Percentiles rank a stretch among this genome's conserved stretches.
These are phyloP conservation scores for Chaitophorus viminalis DNA, from an alignment of 2,888 invertebrate genomes.

Conservation along the genomic window DNA sequence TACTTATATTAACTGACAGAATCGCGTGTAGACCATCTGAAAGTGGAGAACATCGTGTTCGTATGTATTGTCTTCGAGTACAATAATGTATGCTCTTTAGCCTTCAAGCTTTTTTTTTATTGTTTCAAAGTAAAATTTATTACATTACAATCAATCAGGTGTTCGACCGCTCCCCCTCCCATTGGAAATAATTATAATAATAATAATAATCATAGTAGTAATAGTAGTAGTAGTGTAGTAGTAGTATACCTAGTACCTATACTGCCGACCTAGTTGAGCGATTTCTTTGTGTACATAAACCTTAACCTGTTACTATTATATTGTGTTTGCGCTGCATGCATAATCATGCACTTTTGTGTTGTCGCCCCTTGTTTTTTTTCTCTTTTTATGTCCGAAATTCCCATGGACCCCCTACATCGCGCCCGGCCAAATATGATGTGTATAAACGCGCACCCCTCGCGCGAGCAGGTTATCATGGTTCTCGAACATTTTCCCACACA, in stretches of 20 bases:
- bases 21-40: no score
- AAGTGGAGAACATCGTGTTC: no score
- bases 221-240: background rate
- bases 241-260: background rate
- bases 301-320: constrained; percentile 55
- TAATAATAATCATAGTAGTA: background rate
- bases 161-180: background rate
- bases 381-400: constrained; percentile 51
- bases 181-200: background rate
- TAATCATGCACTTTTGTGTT: constrained; percentile 47
- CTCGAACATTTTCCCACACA: constrained; percentile 52
- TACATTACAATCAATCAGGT: constrained; percentile 24
- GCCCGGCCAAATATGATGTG: background rate
- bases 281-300: constrained; percentile 26
- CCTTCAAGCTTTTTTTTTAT: background rate
- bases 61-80: no score
- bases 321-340: constrained; percentile 37
- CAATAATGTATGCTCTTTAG: background rate
- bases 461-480: constrained; percentile 39
- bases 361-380: constrained; percentile 21
- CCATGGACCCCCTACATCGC: constrained; percentile 48
- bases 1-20: no score
- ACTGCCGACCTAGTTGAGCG: constrained; percentile 31
- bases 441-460: constrained; percentile 38
- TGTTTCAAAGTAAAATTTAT: background rate